Conservation (phyloP, 2,888 invertebrate species). For the Rhaphigaster nebulosa region DNA sequence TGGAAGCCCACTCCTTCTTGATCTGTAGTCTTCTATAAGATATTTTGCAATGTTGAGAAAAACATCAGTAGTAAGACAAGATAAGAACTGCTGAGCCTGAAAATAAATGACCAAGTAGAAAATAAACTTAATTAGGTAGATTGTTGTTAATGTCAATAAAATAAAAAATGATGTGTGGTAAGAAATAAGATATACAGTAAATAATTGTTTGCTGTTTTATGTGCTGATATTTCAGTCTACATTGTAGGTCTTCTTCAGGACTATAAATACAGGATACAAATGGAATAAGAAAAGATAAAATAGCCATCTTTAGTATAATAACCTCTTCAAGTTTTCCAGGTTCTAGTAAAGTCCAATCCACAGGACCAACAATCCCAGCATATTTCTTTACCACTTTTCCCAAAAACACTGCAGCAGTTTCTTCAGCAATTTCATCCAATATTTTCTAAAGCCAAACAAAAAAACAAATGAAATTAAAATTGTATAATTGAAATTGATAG, state of each 20-base stretch:
- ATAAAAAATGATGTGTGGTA: no score
- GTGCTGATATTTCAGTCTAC: no score
- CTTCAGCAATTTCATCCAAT: slow-evolving; percentile 62
- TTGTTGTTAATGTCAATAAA: background rate
- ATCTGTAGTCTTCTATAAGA: slow-evolving; percentile 74
- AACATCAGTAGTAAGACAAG: slow-evolving; percentile 72
- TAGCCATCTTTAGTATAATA: background rate
- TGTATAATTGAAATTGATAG: background rate
- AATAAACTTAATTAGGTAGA: background rate
- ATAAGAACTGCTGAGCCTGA: slow-evolving; percentile 69
- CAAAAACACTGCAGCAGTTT: slow-evolving; percentile 71
- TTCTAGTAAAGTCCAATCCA: slow-evolving; percentile 71
- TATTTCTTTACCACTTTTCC: slow-evolving; percentile 69
- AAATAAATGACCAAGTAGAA: background rate
- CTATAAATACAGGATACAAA: no score
- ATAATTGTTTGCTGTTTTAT: no score
- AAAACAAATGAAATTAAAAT: background rate
- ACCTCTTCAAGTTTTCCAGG: slow-evolving; percentile 63
- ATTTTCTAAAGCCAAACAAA: background rate
- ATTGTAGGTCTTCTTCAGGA: no score
- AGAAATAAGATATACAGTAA: no score
- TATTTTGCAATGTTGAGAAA: slow-evolving; percentile 75
- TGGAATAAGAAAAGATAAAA: no score
- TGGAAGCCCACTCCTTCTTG: slow-evolving; percentile 82
- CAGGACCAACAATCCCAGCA: slow-evolving; percentile 68